phyloP scores from a whole-genome alignment of 2,888 invertebrate genomes.

The Drosophila picticornis region DNA sequence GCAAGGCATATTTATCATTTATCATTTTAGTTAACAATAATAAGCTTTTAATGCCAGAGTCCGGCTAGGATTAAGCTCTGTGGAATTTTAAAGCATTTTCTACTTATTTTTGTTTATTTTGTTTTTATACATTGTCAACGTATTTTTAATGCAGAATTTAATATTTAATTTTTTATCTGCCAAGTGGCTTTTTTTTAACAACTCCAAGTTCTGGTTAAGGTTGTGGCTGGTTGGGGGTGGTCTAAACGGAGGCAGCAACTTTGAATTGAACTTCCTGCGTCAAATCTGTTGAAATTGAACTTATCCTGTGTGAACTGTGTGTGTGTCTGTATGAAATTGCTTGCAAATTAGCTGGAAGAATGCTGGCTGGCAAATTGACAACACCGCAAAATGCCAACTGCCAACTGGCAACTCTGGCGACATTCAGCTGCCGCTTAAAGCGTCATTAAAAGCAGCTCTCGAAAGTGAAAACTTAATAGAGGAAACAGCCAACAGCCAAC shows the following conservation, averaged over 20 bases:
- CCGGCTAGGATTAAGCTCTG: not conserved
- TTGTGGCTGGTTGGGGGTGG: not conserved
- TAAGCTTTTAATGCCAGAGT: not conserved
- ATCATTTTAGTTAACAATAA: not conserved
- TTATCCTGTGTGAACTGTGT: not conserved
- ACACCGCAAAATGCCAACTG: constrained; percentile 37
- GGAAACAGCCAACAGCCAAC: constrained; percentile 6
- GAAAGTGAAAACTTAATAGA: constrained; percentile 60
- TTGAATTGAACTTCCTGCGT: not conserved
- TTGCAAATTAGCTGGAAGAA: constrained; percentile 28
- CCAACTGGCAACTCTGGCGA: not conserved
- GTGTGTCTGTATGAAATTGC: constrained; percentile 1
- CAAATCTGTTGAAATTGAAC: not conserved
- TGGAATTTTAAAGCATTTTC: too few species aligned
- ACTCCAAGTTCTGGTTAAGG: not conserved
- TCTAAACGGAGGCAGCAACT: not conserved
- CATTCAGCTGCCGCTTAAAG: constrained; percentile 40
- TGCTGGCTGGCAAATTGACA: constrained; percentile 39
- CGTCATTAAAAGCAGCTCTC: constrained; percentile 52
- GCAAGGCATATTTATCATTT: not conserved
- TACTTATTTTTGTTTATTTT: too few species aligned
- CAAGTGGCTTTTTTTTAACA: not conserved
- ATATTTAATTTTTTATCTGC: too few species aligned
- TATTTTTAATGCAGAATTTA: too few species aligned
- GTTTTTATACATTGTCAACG: too few species aligned